phyloP scores from a whole-genome alignment of 2,888 invertebrate genomes.

The Andrena dorsata region DNA sequence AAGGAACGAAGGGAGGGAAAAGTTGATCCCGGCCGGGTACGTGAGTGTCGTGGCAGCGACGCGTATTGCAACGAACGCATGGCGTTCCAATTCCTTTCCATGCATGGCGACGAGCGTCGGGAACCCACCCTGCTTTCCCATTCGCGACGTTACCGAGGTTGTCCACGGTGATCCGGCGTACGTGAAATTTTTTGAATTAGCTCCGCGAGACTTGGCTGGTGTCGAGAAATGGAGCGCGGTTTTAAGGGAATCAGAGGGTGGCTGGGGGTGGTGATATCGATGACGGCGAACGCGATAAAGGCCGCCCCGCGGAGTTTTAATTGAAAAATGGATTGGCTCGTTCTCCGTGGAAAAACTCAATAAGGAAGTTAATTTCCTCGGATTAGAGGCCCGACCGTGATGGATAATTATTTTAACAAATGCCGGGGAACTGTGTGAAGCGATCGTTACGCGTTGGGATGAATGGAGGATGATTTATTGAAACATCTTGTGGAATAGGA shows the following conservation, averaged over 20 bases:
- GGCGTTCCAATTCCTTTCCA: constrained; percentile 63
- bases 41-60: constrained; percentile 40
- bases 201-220: not conserved
- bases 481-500: not conserved
- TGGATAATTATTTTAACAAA: constrained; percentile 5
- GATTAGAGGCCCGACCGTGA: not conserved
- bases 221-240: constrained; percentile 28
- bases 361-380: constrained; percentile 11
- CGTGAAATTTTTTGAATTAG: constrained; percentile 51
- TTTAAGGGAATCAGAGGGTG: not conserved
- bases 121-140: constrained; percentile 33
- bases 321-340: constrained; percentile 17
- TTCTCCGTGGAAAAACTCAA: constrained; percentile 11
- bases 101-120: constrained; percentile 53
- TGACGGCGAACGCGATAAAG: not conserved
- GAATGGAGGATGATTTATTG: not conserved
- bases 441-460: not conserved
- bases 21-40: constrained; percentile 57
- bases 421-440: not conserved
- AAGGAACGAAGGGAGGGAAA: constrained; percentile 29
- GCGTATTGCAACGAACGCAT: constrained; percentile 14
- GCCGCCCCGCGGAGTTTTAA: constrained; percentile 4
- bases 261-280: not conserved
- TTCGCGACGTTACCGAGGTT: constrained; percentile 46
- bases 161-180: constrained; percentile 42